Evolutionary conservation across 2,113 vertebrate species (phyloP), one percentile per base, ranked within the genome.

Genomic region (Calonectris borealis): DNA sequence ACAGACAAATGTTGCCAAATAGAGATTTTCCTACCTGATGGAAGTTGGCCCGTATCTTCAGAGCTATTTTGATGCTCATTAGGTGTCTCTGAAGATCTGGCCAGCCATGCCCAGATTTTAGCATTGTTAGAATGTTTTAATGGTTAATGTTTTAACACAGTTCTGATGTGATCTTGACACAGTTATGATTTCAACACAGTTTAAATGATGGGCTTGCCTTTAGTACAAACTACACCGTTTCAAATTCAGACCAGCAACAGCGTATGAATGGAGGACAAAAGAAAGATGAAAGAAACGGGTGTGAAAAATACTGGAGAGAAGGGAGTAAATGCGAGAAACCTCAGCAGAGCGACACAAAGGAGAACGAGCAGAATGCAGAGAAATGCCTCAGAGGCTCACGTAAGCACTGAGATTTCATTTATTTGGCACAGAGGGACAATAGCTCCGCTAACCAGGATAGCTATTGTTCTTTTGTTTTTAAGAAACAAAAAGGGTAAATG

Each of bases 391-490:
- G 91, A 89, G 0, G 0, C 87, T 94, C 89, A 96, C 85, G 75
- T 94, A 96, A 95, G 96, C 94, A 93, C 34, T 31, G 36, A 94
- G 96, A 89, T 96, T 95, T 90, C 91, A 94, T 94, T 95, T 96
- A 90, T 89, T 94, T 88, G 93, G 90, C 75, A 92, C 62, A 55
- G 93, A 88, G 64, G 38, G 82, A 97, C 89, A 93, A 96, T 91
- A 94, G 91, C 70, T 66, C 31, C 1, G 18, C 95, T 90, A 96
- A 95, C 87, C 91, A 86, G 94, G 87, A 96, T 85, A 95, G 82
- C 93, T 95, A 95, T 97, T 97, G 96, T 96, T 97, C 91, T 83
- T 97, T 97, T 96, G 96, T 97, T 96, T 95, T 96, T 93, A 83
- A 92, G 79, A 94, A 97, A 95, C 93, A 96, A 88, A 96, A 97